Conservation (phyloP, 2,113 vertebrate genomes). For the Eretmochelys imbricata region DNA sequence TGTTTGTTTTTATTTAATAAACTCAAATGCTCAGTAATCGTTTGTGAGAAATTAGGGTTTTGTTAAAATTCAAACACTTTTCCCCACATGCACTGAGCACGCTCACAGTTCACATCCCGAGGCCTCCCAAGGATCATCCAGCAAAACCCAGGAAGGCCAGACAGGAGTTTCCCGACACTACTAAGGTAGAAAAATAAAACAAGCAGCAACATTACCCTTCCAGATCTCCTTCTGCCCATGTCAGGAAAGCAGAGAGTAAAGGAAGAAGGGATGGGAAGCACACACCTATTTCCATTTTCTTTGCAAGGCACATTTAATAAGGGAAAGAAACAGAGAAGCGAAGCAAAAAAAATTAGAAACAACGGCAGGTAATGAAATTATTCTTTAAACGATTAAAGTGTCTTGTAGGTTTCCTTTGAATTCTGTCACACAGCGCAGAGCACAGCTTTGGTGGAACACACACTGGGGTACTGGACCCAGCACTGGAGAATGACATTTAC, state of each 20-base stretch:
- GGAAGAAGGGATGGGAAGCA: not conserved
- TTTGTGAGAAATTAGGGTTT: not conserved
- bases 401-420: not conserved
- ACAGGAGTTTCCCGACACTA: not conserved
- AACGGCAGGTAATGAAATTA: too few species aligned
- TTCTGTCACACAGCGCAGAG: not conserved
- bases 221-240: not conserved
- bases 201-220: not conserved
- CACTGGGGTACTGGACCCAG: not conserved
- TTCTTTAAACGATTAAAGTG: not conserved
- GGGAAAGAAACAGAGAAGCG: not conserved
- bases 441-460: not conserved
- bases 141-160: not conserved
- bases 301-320: not conserved
- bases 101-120: not conserved
- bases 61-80: not conserved
- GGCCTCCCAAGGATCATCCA: not conserved
- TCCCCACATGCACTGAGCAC: not conserved
- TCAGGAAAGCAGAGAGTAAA: not conserved
- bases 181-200: not conserved
- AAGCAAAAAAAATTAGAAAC: not conserved
- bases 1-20: not conserved
- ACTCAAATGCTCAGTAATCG: not conserved
- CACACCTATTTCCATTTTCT: not conserved
- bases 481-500: not conserved